These are phyloP conservation scores for Bombus picipes DNA, from an alignment of 1,140 invertebrate genomes.

Conservation along the genomic window DNA sequence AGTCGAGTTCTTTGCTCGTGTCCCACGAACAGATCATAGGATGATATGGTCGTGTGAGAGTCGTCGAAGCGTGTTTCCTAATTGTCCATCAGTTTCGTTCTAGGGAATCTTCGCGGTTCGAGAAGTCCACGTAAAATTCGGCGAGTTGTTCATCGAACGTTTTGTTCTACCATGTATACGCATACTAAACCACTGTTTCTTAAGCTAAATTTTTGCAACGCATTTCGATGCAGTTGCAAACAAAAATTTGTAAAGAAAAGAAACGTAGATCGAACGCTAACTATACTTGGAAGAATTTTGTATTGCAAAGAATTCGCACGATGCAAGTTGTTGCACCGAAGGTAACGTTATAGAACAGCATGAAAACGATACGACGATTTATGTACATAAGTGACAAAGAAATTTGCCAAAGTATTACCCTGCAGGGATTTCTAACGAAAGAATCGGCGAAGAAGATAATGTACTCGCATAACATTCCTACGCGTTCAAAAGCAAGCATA, in stretches of 20 bases:
- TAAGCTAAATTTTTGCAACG: not conserved
- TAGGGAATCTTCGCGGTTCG: not conserved
- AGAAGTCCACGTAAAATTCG: constrained; percentile 5
- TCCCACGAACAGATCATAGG: not conserved
- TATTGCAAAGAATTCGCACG: no score
- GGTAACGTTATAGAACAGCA: no score
- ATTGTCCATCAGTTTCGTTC: constrained; percentile 4
- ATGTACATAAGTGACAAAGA: no score
- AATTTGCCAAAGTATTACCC: not conserved
- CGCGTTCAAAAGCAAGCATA: not conserved
- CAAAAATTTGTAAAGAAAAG: no score
- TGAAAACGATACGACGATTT: no score
- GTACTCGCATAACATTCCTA: not conserved
- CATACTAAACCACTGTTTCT: not conserved
- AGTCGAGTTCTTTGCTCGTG: not conserved
- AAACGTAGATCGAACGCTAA: no score
- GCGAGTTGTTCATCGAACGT: no score
- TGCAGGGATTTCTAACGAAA: not conserved
- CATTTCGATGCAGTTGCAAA: no score
- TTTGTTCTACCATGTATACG: no score
- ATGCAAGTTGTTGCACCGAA: no score
- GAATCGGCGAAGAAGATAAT: not conserved
- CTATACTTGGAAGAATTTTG: no score
- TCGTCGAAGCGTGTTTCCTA: constrained; percentile 57
- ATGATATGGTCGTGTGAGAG: constrained; percentile 6